Conservation (phyloP, 1,140 invertebrate genomes). For the Bombus confusus region DNA sequence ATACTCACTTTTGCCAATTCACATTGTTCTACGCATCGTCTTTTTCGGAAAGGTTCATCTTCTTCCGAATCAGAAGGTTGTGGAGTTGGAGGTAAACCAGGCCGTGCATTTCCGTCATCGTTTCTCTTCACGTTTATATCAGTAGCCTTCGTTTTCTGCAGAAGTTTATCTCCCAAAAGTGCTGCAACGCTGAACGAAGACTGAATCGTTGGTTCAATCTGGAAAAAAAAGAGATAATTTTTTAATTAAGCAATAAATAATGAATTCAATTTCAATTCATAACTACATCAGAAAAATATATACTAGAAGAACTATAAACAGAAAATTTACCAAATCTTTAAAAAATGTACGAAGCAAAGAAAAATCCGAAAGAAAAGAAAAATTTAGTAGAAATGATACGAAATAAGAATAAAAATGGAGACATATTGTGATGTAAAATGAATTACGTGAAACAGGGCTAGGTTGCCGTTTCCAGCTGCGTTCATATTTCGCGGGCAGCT, state of each 20-base stretch:
- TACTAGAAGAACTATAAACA: not conserved
- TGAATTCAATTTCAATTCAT: not conserved
- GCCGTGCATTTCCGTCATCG: slow-evolving; percentile 35
- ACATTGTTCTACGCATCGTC: slow-evolving; percentile 70
- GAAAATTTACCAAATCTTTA: not conserved
- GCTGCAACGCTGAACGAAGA: slow-evolving; percentile 80
- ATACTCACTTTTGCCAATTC: slow-evolving; percentile 78
- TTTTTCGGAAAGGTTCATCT: slow-evolving; percentile 79
- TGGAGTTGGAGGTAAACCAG: slow-evolving; percentile 80
- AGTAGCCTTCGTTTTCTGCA: slow-evolving; percentile 33
- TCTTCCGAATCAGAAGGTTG: slow-evolving; percentile 83
- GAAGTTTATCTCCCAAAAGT: slow-evolving; percentile 75
- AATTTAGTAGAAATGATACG: not conserved
- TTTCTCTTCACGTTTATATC: slow-evolving; percentile 53
- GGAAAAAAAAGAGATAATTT: slow-evolving; percentile 47
- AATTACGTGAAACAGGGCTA: not conserved
- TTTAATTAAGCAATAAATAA: not conserved
- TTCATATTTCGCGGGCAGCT: slow-evolving; percentile 72
- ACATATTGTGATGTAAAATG: not conserved
- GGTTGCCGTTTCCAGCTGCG: not conserved
- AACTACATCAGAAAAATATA: not conserved
- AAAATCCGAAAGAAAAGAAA: no score
- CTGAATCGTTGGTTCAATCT: slow-evolving; percentile 75
- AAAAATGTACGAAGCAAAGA: not conserved
- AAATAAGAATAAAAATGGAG: not conserved